Conservation (phyloP, 1,140 invertebrate species). For the Drosophila cardini region DNA sequence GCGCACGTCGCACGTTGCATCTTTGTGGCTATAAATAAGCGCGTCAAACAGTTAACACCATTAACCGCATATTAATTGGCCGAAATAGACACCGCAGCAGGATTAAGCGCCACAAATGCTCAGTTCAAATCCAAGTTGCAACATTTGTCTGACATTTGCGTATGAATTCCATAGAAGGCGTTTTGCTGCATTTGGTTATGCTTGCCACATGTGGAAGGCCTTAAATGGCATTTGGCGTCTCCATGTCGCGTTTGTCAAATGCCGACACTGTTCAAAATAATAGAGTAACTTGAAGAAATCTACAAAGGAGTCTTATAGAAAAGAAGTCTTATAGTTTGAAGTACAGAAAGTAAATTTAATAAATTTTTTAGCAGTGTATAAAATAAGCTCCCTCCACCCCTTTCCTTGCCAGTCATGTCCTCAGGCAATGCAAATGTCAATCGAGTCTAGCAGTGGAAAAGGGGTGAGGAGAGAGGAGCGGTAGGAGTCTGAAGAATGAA, state of each 20-base stretch:
- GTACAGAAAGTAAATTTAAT: no score
- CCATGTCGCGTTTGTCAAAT: constrained; percentile 41
- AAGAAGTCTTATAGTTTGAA: no score
- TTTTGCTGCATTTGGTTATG: constrained; percentile 3
- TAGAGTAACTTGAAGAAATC: no score
- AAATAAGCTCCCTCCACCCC: background rate
- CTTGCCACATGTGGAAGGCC: constrained; percentile 41
- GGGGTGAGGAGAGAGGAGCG: background rate
- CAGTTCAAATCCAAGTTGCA: constrained; percentile 31
- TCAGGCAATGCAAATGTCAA: constrained; percentile 44
- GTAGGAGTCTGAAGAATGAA: background rate
- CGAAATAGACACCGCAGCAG: constrained; percentile 73
- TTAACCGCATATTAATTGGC: constrained; percentile 82
- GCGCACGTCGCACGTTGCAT: constrained; percentile 51
- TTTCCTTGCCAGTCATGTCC: no score
- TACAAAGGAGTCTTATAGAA: no score
- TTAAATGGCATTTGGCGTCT: constrained; percentile 57
- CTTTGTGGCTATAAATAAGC: constrained; percentile 75
- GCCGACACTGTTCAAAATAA: background rate
- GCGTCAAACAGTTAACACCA: constrained; percentile 76
- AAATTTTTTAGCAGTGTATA: background rate
- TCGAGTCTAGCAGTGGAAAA: background rate
- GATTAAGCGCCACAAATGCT: constrained; percentile 48
- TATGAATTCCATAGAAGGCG: constrained; percentile 51
- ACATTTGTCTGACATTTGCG: constrained; percentile 66